Evolutionary conservation across 2,113 vertebrate genomes (phyloP), one percentile per base, ranked within the genome.

Genomic region (Podarcis raffonei): DNA sequence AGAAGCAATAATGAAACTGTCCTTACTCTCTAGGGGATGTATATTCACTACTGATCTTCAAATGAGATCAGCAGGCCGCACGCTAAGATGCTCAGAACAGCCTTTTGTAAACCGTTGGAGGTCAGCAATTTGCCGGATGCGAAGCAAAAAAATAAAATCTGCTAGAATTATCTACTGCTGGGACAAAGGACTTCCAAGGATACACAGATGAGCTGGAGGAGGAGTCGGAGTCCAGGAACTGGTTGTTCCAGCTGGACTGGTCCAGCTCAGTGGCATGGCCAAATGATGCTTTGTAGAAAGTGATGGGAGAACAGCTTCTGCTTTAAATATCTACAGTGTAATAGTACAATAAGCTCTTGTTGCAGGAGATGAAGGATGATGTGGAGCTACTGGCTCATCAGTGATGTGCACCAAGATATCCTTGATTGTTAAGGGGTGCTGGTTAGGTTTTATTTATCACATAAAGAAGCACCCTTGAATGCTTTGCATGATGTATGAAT

Each of bases 21-120:
- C 25, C 32, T 84, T 72, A 53, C 68, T 53, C 53, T 6, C 3
- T 62, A 85, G 84, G 72, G 5, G 23, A 66, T 77, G 27, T 30
- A 32, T 86, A 37, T 77, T 72, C 83, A 84, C n/a, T 57, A 59
- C n/a, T 72, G 69, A 72, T 84, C 83, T 84, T 77, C 57, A 65
- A 77, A 86, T 86, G 23, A 77, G 72, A 77, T 39, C 57, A 66
- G 30, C 8, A 4, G 74, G 57, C 1, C 13, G 12, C 84, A 39
- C 37, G 74, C 57, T n/a, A 32, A 65, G 72, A 85, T 30, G 57
- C 35, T 42, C 35, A 62, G 35, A 76, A 77, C 74, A 77, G 77
- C 57, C 42, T 57, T 42, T 65, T 77, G 84, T 23, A 42, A 53
- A 25, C 68, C 9, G 48, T 30, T 57, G 57, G 84, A 77, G 74